Conservation (phyloP, 37 sponge, comb jelly and placozoan species). For the Eunapius fragilis region DNA sequence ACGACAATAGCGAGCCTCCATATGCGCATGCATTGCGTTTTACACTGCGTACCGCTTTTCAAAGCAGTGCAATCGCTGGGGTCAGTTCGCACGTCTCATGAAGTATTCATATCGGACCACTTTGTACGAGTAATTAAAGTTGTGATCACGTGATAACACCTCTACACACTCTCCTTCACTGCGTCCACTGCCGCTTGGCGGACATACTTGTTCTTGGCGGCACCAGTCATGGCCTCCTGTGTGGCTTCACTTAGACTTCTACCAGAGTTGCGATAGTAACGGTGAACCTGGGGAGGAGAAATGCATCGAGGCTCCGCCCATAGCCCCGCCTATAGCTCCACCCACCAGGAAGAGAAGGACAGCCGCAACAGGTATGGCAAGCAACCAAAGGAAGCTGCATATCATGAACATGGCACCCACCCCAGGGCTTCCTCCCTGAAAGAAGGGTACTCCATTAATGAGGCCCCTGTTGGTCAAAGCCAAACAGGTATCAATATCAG, state of each 20-base stretch:
- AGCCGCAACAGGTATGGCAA: slow-evolving; percentile 1
- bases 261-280: slow-evolving; percentile 83
- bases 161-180: slow-evolving; percentile 18
- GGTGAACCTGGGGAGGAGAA: slow-evolving; percentile 67
- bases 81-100: too few relatives aligned
- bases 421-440: neutral
- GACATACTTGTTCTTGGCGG: slow-evolving; percentile 75
- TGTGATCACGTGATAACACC: neutral
- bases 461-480: slow-evolving; percentile 51
- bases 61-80: too few relatives aligned
- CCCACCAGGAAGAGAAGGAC: slow-evolving; percentile 60
- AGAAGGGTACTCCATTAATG: slow-evolving; percentile 37
- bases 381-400: slow-evolving; percentile 39
- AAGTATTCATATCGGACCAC: too few relatives aligned
- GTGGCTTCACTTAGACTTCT: slow-evolving; percentile 68
- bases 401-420: slow-evolving; percentile 64
- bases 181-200: slow-evolving; percentile 66
- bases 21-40: too few relatives aligned
- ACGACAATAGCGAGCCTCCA: too few relatives aligned
- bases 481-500: too few relatives aligned
- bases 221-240: slow-evolving; percentile 69
- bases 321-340: too few relatives aligned
- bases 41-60: too few relatives aligned
- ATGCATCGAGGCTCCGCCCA: too few relatives aligned
- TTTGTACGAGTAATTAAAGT: too few relatives aligned